These are phyloP conservation scores for Rhorus exstirpatorius DNA, from an alignment of 2,888 invertebrate genomes.

Conservation along the genomic window DNA sequence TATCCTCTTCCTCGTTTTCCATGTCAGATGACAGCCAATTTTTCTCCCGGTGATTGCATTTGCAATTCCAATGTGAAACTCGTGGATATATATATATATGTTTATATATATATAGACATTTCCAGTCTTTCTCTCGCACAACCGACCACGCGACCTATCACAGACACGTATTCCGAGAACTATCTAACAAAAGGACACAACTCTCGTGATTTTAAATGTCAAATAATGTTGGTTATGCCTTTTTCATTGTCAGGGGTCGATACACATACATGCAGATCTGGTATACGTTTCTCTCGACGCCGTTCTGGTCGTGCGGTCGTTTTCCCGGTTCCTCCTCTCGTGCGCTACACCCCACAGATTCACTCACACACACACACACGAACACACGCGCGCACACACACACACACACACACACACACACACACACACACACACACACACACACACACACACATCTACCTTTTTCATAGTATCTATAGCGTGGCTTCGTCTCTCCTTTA, in stretches of 20 bases:
- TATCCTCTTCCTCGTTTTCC: conserved; percentile 69
- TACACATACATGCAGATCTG: conserved; percentile 1
- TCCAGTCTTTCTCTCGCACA: conserved; percentile 21
- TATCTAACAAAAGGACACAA: not conserved
- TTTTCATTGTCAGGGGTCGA: not conserved
- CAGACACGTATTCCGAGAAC: conserved; percentile 18
- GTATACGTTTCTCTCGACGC: conserved; percentile 66
- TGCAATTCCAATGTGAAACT: conserved; percentile 83
- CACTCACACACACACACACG: not conserved
- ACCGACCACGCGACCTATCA: conserved; percentile 48
- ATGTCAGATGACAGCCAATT: conserved; percentile 85
- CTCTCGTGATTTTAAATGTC: not conserved
- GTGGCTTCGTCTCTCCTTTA: conserved; percentile 63
- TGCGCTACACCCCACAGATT: conserved; percentile 17
- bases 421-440: not conserved
- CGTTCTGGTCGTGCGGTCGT: conserved; percentile 33
- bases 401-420: too few relatives aligned
- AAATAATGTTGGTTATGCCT: not conserved
- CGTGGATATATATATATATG: conserved; percentile 23
- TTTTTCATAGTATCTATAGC: conserved; percentile 32
- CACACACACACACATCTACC: not conserved
- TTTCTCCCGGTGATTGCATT: conserved; percentile 85
- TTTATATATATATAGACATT: conserved; percentile 10
- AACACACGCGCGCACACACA: not conserved
- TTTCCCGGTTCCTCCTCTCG: conserved; percentile 19